Conservation (phyloP, 1,140 invertebrate species). For the Listronotus bonariensis region DNA sequence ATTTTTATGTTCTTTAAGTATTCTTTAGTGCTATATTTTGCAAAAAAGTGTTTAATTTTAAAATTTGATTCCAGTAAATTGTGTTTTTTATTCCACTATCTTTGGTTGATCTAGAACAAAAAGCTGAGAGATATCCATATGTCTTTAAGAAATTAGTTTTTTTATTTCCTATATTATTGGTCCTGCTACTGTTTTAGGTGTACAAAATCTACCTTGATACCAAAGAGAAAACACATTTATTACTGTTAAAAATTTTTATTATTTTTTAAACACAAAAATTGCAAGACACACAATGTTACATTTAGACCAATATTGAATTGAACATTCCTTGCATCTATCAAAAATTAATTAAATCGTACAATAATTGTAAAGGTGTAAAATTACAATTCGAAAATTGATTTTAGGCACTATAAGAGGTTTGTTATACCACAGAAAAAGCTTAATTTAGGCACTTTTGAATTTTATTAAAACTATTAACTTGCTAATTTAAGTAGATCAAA, state of each 20-base stretch:
- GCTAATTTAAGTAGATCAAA: slow-evolving; percentile 14
- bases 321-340: slow-evolving; percentile 17
- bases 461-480: slow-evolving; percentile 9
- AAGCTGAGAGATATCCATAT: no score
- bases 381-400: slow-evolving; percentile 9
- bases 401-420: slow-evolving; percentile 28
- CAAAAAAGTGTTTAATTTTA: no score
- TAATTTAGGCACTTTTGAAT: slow-evolving; percentile 25
- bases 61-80: no score
- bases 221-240: background rate
- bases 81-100: no score
- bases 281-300: slow-evolving; percentile 10
- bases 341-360: background rate
- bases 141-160: no score
- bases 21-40: no score
- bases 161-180: no score
- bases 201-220: no score
- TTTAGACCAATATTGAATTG: slow-evolving; percentile 9
- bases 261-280: slow-evolving; percentile 10
- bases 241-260: slow-evolving; percentile 13
- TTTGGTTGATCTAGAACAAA: no score
- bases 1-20: no score
- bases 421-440: slow-evolving; percentile 29
- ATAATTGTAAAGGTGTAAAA: background rate
- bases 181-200: no score